Conservation (phyloP, 2,888 invertebrate genomes). For the Pollenia griseotomentosa region DNA sequence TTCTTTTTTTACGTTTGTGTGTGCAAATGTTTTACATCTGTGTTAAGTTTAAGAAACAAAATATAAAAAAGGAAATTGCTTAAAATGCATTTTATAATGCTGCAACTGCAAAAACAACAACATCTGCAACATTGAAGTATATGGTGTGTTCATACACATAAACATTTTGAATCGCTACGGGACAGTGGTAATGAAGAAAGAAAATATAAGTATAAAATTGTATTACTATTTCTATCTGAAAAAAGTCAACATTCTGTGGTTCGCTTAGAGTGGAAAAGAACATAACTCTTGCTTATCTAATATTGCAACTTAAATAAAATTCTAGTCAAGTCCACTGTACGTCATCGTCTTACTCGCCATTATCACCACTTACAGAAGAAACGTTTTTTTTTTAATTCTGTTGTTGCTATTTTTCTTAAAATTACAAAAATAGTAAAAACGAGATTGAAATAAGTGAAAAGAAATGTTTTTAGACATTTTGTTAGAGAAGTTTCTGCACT, state of each 20-base stretch:
- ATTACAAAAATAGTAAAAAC: not conserved
- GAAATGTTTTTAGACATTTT: slow-evolving; percentile 55
- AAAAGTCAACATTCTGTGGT: no score
- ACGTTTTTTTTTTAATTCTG: not conserved
- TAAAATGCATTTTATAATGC: slow-evolving; percentile 70
- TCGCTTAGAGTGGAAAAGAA: no score
- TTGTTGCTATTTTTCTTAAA: slow-evolving; percentile 17
- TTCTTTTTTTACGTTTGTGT: slow-evolving; percentile 19
- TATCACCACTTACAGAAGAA: slow-evolving; percentile 18
- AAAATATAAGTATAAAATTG: no score
- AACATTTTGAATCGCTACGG: no score
- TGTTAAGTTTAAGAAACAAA: slow-evolving; percentile 50
- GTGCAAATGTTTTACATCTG: slow-evolving; percentile 41
- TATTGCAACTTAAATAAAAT: not conserved
- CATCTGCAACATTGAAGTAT: slow-evolving; percentile 23
- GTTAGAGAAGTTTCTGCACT: slow-evolving; percentile 42
- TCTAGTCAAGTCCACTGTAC: not conserved
- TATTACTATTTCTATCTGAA: no score
- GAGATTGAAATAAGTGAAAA: not conserved
- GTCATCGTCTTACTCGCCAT: not conserved
- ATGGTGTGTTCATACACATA: not conserved
- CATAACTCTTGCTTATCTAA: no score
- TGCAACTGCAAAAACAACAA: slow-evolving; percentile 44
- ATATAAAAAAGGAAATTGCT: slow-evolving; percentile 69
- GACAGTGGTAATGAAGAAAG: no score